A percentile compares a stretch with the other conserved stretches of the same genome.
phyloP scores from a whole-genome alignment of 2,888 invertebrate genomes.

The Drosophila imparisetae region DNA sequence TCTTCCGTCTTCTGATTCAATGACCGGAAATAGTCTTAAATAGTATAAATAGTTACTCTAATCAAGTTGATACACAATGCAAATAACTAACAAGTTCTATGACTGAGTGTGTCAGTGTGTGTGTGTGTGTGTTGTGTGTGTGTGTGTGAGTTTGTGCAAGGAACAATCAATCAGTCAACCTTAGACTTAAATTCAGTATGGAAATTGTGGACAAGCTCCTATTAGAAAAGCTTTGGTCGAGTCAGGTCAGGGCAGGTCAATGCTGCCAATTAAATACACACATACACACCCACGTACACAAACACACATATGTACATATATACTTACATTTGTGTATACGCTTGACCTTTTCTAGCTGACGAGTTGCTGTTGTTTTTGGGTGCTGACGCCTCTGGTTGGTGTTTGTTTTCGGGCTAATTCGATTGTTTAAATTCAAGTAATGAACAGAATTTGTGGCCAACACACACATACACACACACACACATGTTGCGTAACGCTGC shows the following conservation, averaged over 20 bases:
- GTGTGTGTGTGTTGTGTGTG: not conserved
- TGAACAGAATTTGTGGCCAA: slow-evolving; percentile 46
- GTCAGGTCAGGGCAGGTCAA: slow-evolving; percentile 7
- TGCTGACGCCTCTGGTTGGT: slow-evolving; percentile 36
- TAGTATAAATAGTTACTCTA: slow-evolving; percentile 23
- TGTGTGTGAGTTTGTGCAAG: not conserved
- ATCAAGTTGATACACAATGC: slow-evolving; percentile 50
- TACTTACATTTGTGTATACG: not conserved
- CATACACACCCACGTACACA: not conserved
- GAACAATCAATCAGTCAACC: not conserved
- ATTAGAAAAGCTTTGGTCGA: not conserved
- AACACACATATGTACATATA: not conserved
- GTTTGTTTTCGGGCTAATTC: slow-evolving; percentile 61
- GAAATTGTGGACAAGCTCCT: not conserved
- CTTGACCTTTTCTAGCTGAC: slow-evolving; percentile 19
- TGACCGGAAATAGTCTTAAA: slow-evolving; percentile 16
- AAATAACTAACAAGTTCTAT: slow-evolving; percentile 20
- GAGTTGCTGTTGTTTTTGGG: slow-evolving; percentile 16
- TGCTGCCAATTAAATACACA: slow-evolving; percentile 10
- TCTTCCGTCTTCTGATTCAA: slow-evolving; percentile 8
- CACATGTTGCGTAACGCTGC: slow-evolving; percentile 35
- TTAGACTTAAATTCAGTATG: slow-evolving; percentile 15
- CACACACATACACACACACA: slow-evolving; percentile 17
- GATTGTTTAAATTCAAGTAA: slow-evolving; percentile 69
- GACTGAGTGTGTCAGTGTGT: not conserved